Conservation (phyloP, 2,888 invertebrate species). For the Andrena trimmerana region DNA sequence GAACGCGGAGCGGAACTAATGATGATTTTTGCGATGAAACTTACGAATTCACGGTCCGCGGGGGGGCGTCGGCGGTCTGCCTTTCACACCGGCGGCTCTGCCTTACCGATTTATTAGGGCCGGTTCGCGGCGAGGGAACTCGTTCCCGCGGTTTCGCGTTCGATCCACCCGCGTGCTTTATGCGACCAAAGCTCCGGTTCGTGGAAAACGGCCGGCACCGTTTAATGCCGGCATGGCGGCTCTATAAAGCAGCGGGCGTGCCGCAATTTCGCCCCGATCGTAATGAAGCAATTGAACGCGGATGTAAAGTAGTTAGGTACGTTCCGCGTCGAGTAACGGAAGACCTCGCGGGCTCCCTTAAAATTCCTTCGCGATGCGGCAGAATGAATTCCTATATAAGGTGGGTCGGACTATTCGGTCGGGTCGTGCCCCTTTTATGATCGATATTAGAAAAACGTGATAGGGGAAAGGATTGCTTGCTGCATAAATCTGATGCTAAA, state of each 20-base stretch:
- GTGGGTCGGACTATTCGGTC: not conserved
- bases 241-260: conserved; percentile 79
- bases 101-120: conserved; percentile 75
- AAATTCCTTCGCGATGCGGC: conserved; percentile 31
- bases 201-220: conserved; percentile 56
- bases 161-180: conserved; percentile 69
- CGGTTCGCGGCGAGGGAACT: conserved; percentile 66
- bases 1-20: conserved; percentile 67
- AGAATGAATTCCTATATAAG: not conserved
- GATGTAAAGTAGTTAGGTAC: conserved; percentile 10
- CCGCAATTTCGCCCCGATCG: conserved; percentile 73
- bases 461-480: not conserved
- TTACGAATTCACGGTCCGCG: conserved; percentile 75
- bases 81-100: conserved; percentile 68
- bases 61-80: conserved; percentile 68
- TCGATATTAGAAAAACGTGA: not conserved
- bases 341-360: conserved; percentile 17
- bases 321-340: conserved; percentile 26
- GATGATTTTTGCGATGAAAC: conserved; percentile 75
- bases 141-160: conserved; percentile 63
- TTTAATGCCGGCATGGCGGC: conserved; percentile 70
- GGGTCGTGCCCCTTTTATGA: not conserved
- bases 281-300: conserved; percentile 78
- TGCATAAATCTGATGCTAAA: too few species aligned
- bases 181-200: conserved; percentile 36